These are phyloP conservation scores for Eonycteris spelaea DNA, from an alignment of 2,113 vertebrate genomes.

Conservation along the genomic window DNA sequence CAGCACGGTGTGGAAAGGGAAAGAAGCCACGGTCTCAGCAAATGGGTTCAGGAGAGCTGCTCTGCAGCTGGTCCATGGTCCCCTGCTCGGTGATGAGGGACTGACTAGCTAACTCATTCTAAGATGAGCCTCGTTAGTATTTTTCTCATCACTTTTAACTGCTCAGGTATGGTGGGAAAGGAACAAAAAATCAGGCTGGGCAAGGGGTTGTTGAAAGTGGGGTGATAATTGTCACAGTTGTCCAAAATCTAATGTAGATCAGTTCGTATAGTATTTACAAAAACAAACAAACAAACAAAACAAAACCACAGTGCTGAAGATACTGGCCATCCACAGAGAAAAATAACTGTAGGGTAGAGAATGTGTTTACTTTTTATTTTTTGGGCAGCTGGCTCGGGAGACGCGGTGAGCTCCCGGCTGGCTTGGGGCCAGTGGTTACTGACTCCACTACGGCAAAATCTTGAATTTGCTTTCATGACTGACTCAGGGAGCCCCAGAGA, in stretches of 20 bases:
- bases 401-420: background rate
- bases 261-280: background rate
- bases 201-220: background rate
- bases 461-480: background rate
- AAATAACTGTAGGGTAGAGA: background rate
- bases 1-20: background rate
- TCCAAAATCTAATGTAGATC: background rate
- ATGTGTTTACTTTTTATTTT: background rate
- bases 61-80: background rate
- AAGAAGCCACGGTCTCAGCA: background rate
- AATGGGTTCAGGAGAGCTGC: background rate
- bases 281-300: too few species aligned
- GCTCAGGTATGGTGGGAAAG: background rate
- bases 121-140: background rate
- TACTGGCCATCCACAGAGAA: background rate
- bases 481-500: background rate
- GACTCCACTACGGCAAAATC: background rate
- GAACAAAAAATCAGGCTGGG: background rate
- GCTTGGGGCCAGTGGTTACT: background rate
- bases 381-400: background rate
- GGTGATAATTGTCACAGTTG: background rate
- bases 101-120: background rate
- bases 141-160: background rate
- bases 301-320: fast-evolving
- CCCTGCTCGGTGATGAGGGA: background rate